These are phyloP conservation scores for Agonum fuliginosum DNA, from an alignment of 2,888 invertebrate species.

Conservation along the genomic window DNA sequence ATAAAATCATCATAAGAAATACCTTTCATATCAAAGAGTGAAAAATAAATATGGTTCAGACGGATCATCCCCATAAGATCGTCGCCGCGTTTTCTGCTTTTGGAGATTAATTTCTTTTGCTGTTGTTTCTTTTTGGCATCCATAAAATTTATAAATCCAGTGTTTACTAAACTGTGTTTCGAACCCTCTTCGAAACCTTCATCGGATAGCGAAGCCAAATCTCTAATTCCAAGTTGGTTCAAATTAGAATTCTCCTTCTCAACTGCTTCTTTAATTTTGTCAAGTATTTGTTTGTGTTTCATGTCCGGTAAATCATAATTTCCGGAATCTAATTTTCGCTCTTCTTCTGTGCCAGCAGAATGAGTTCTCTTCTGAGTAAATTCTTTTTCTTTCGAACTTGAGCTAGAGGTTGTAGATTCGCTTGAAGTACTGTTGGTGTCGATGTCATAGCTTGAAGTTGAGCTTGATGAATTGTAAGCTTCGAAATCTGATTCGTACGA, in stretches of 20 bases:
- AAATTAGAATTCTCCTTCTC: conserved; percentile 70
- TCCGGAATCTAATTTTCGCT: conserved; percentile 77
- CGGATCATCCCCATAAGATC: conserved; percentile 82
- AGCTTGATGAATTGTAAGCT: conserved; percentile 65
- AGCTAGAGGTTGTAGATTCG: conserved; percentile 59
- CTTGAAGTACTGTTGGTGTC: conserved; percentile 62
- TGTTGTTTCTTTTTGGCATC: conserved; percentile 70
- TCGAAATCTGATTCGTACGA: conserved; percentile 78
- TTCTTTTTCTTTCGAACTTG: conserved; percentile 44
- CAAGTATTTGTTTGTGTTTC: conserved; percentile 69
- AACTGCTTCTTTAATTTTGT: conserved; percentile 72
- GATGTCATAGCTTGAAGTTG: conserved; percentile 61
- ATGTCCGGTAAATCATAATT: conserved; percentile 74
- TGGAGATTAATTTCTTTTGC: conserved; percentile 68
- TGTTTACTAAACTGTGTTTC: conserved; percentile 62
- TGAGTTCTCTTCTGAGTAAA: conserved; percentile 63
- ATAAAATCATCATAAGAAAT: conserved; percentile 85
- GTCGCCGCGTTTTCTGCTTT: conserved; percentile 74
- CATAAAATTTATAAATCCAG: conserved; percentile 71
- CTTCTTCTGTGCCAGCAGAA: conserved; percentile 71
- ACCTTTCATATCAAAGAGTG: conserved; percentile 81
- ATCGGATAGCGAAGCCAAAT: conserved; percentile 72
- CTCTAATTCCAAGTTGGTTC: conserved; percentile 61
- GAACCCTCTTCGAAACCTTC: conserved; percentile 77
- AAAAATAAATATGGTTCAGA: conserved; percentile 79